Conservation (phyloP, 2,113 vertebrate species). For the Prietella phreatophila region DNA sequence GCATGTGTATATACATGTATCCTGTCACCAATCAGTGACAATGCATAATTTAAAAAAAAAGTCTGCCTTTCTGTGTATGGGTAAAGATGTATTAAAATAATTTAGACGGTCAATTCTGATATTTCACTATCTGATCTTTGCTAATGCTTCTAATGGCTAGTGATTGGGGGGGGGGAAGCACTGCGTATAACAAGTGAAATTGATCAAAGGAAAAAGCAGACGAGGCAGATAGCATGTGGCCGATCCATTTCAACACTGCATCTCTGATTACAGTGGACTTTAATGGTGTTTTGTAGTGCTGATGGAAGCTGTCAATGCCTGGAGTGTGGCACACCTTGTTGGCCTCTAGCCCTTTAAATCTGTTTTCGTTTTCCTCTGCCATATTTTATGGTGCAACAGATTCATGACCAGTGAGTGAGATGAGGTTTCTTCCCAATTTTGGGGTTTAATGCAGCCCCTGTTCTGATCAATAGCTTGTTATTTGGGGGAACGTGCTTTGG, state of each 20-base stretch:
- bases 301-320: slow-evolving; percentile 5
- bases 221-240: slow-evolving; percentile 32
- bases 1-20: too few species aligned
- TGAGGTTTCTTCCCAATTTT: neutral
- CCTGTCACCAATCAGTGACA: neutral
- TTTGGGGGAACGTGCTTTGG: slow-evolving; percentile 30
- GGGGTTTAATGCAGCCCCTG: slow-evolving; percentile 14
- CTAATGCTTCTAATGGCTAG: slow-evolving; percentile 19
- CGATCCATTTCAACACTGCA: neutral
- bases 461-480: slow-evolving; percentile 40
- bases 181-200: slow-evolving; percentile 43
- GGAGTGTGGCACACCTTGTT: neutral
- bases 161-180: slow-evolving; percentile 35
- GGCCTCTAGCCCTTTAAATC: neutral
- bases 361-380: neutral
- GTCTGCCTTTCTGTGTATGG: neutral
- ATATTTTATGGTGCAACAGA: neutral
- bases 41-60: neutral
- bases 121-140: neutral
- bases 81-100: neutral
- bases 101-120: neutral
- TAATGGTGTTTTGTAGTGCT: slow-evolving; percentile 6
- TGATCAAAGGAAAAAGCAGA: slow-evolving; percentile 42
- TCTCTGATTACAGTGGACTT: slow-evolving; percentile 7
- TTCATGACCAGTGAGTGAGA: slow-evolving; percentile 1